Percentiles rank a stretch among this genome's conserved stretches.
Evolutionary conservation across 1,140 invertebrate genomes (phyloP).

Genomic region (Scaptomyza pallida): DNA sequence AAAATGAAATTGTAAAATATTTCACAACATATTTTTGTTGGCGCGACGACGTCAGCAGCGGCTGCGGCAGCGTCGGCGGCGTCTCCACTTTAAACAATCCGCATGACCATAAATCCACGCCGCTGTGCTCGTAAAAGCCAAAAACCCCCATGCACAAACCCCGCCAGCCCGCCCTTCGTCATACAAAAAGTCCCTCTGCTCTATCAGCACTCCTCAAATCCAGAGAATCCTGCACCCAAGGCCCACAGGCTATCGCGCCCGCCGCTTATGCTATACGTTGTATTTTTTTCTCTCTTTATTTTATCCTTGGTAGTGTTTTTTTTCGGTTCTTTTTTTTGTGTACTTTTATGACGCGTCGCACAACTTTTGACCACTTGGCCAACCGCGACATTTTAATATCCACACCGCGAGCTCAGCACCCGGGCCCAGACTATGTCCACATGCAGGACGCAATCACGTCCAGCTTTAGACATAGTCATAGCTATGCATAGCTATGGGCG

Average conservation of each 20-base stretch:
- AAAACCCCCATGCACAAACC: conserved; percentile 1
- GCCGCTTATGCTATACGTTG: conserved; percentile 23
- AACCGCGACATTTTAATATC: conserved; percentile 80
- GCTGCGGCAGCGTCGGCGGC: too few species aligned
- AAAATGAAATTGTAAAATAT: conserved; percentile 75
- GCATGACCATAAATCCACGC: conserved; percentile 74
- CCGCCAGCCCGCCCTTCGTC: too few species aligned
- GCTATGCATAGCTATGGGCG: background rate
- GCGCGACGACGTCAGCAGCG: conserved; percentile 9
- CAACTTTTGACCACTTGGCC: conserved; percentile 78
- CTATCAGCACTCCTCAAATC: background rate
- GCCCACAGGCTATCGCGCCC: conserved; percentile 1
- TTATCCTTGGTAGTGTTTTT: conserved; percentile 7
- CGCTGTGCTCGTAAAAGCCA: conserved; percentile 49
- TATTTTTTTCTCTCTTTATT: conserved; percentile 12
- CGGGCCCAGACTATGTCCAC: conserved; percentile 13
- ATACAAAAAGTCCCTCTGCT: too few species aligned
- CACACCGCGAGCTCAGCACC: conserved; percentile 43
- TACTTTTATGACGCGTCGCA: conserved; percentile 70
- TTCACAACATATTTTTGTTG: conserved; percentile 76
- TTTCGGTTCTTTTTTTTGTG: conserved; percentile 34
- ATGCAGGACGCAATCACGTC: conserved; percentile 16
- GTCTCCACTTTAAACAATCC: conserved; percentile 74
- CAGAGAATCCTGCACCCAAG: background rate
- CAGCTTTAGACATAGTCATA: conserved; percentile 2